Percentiles rank a stretch among this genome's conserved stretches.
phyloP scores from a whole-genome alignment of 2,888 invertebrate species.

The Apamea epomidion region DNA sequence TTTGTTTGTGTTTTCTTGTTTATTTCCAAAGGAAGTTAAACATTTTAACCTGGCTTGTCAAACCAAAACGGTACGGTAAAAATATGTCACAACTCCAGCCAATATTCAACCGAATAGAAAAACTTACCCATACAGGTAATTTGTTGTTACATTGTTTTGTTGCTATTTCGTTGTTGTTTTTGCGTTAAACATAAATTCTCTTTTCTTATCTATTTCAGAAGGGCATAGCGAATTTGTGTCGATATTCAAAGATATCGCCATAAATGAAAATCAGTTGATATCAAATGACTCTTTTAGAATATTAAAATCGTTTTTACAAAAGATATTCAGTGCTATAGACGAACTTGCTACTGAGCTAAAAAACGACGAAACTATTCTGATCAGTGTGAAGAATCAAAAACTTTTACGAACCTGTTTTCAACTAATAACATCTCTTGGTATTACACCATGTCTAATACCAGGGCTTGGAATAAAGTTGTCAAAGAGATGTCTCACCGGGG shows the following conservation, averaged over 20 bases:
- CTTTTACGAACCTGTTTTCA: constrained; percentile 91
- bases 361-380: constrained; percentile 79
- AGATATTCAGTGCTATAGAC: constrained; percentile 85
- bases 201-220: constrained; percentile 73
- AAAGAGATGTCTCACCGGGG: constrained; percentile 82
- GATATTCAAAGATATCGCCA: constrained; percentile 55
- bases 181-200: not conserved
- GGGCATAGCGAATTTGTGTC: constrained; percentile 74
- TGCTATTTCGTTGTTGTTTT: constrained; percentile 7
- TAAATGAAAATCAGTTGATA: constrained; percentile 49
- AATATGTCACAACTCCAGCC: constrained; percentile 64
- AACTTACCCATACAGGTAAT: constrained; percentile 75
- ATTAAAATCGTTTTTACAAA: constrained; percentile 83
- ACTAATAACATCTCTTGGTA: constrained; percentile 92
- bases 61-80: not conserved
- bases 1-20: not conserved
- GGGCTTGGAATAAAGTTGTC: constrained; percentile 91
- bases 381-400: constrained; percentile 93
- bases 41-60: not conserved
- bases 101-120: constrained; percentile 75
- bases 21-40: not conserved
- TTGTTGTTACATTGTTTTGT: constrained; percentile 9
- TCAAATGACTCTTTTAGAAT: constrained; percentile 64
- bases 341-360: constrained; percentile 76
- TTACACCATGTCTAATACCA: constrained; percentile 92